Base-by-base conservation (phyloP, 2,797 vertebrate species). In the Typhlichthys eigenmanni region DNA sequence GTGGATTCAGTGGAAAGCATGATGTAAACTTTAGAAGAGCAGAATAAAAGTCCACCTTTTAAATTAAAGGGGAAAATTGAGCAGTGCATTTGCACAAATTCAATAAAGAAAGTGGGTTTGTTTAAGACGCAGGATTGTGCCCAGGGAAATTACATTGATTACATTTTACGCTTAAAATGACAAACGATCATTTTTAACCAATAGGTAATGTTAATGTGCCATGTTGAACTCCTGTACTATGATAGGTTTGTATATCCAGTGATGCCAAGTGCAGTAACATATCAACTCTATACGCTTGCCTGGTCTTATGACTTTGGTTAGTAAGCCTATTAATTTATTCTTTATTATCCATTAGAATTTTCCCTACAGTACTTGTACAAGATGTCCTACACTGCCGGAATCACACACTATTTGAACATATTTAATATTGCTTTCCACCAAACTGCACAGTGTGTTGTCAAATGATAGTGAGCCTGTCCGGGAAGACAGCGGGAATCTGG, bases 101-200 rank as follows among this genome's bases (percentile, higher is more conserved):
- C 75, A 46, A 68, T 51, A 47, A 55, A 55, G 60, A 63, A 54
- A 58, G 29, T 3, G 50, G 82, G 64, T 85, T 87, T 84, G 64
- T 75, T 80, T 79, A 74, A 71, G 66, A 76, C 19, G 29, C 60
- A 66, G 43, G 63, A 45, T 34, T 55, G 56, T 58, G 60, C 63
- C 55, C 1, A 32, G 16, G 59, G 55, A 71, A 55, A 54, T 61
- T 62, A 51, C 49, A 52, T 53, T 56, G 71, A 68, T 76, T 75
- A 63, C 47, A 70, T 74, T 68, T 61, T 47, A 64, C 72, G 68
- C 60, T 85, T 72, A 81, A 49, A 56, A 65, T 46, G 68, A 84
- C 67, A 84, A 58, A 72, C 38, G 58, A 72, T 84, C 78, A 83
- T 24, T 24, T 24, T 84, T 71, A 75, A 79, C 60, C 71, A 72